Evolutionary conservation across 2,797 vertebrate species (phyloP).

Genomic region (Hoplostethus mediterraneus): DNA sequence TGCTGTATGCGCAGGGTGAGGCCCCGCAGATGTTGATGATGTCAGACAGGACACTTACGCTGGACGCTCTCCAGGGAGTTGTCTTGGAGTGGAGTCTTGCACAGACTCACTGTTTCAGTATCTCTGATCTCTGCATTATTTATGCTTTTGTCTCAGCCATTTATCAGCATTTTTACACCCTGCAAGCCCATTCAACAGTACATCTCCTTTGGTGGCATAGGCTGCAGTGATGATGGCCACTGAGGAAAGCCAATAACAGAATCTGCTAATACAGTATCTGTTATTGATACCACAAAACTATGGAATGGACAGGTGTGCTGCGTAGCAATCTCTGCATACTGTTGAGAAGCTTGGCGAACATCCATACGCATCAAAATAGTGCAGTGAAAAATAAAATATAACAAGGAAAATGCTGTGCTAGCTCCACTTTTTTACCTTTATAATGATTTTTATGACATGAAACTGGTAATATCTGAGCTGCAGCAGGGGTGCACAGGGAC

Average conservation of each 20-base stretch:
- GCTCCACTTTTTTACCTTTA: conserved; percentile 56
- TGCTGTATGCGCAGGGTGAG: conserved; percentile 59
- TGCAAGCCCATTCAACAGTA: conserved; percentile 52
- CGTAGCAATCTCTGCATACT: conserved; percentile 48
- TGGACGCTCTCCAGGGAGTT: conserved; percentile 58
- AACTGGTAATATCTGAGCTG: conserved; percentile 59
- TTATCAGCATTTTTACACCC: conserved; percentile 70
- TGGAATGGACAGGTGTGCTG: conserved; percentile 62
- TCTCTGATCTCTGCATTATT: conserved; percentile 70
- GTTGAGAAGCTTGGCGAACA: conserved; percentile 57
- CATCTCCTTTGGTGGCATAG: conserved; percentile 59
- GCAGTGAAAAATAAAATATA: conserved; percentile 51
- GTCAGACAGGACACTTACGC: conserved; percentile 71
- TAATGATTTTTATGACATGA: conserved; percentile 65
- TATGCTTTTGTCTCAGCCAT: conserved; percentile 73
- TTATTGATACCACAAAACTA: conserved; percentile 64
- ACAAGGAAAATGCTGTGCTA: conserved; percentile 54
- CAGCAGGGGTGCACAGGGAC: conserved; percentile 58
- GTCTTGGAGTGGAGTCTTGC: conserved; percentile 49
- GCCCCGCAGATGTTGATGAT: conserved; percentile 66
- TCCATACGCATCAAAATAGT: conserved; percentile 62
- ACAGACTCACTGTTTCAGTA: conserved; percentile 48
- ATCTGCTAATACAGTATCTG: conserved; percentile 45
- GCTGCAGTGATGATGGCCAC: conserved; percentile 58
- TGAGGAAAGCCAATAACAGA: conserved; percentile 65